Conservation (phyloP, 2,113 vertebrate species). For the Panthera uncia region DNA sequence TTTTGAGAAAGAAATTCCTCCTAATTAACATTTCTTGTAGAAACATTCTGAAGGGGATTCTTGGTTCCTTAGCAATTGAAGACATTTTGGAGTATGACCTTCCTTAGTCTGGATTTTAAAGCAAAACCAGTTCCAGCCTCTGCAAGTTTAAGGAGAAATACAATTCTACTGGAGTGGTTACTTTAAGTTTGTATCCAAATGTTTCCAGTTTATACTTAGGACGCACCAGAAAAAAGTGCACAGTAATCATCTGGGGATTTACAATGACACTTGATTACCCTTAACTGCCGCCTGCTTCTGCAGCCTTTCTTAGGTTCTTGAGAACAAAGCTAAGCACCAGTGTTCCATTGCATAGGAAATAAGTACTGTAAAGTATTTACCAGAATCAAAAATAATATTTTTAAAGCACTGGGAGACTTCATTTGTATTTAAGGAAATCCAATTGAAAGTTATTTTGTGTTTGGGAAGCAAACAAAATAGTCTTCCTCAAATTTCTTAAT, state of each 20-base stretch:
- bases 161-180: conserved; percentile 57
- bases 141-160: conserved; percentile 64
- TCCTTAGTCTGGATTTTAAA: conserved; percentile 63
- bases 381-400: conserved; percentile 41
- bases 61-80: conserved; percentile 49
- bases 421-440: not conserved
- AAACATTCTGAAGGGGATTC: conserved; percentile 56
- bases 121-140: conserved; percentile 43
- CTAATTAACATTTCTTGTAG: conserved; percentile 30
- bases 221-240: conserved; percentile 21
- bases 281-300: conserved; percentile 36
- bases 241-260: conserved; percentile 14
- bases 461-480: conserved; percentile 23
- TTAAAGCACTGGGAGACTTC: conserved; percentile 16
- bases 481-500: conserved; percentile 33
- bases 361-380: not conserved
- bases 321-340: conserved; percentile 2
- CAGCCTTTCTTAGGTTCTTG: not conserved
- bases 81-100: conserved; percentile 53
- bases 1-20: conserved; percentile 20
- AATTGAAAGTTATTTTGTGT: conserved; percentile 33
- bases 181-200: conserved; percentile 51
- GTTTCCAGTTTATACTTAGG: conserved; percentile 70
- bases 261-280: conserved; percentile 47
- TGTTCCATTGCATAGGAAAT: conserved; percentile 5